Evolutionary conservation across 2,888 invertebrate species (phyloP).

Genomic region (Cheilosia impressa): DNA sequence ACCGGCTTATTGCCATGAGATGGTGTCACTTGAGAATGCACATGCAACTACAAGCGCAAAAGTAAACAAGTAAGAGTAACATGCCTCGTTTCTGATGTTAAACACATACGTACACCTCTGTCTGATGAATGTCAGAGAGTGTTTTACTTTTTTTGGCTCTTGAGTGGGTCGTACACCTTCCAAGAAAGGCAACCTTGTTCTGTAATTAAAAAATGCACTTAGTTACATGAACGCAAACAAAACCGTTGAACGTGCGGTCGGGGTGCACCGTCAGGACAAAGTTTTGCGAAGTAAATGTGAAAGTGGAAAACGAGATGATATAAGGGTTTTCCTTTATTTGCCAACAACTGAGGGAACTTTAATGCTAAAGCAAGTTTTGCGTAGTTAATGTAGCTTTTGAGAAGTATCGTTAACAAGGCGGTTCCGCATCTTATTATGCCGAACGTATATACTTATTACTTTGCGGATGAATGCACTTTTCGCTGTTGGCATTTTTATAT

Average conservation of each 20-base stretch:
- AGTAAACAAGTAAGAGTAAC: background rate
- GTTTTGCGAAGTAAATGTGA: background rate
- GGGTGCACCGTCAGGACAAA: background rate
- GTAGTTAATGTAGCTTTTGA: too few species aligned
- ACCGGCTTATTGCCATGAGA: background rate
- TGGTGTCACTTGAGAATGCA: background rate
- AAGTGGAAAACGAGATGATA: background rate
- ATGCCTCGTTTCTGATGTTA: background rate
- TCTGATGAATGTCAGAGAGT: background rate
- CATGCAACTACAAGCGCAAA: background rate
- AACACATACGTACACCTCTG: background rate
- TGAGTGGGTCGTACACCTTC: background rate
- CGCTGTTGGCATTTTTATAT: too few species aligned
- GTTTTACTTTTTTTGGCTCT: background rate
- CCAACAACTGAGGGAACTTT: too few species aligned
- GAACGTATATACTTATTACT: too few species aligned
- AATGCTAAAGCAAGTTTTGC: too few species aligned
- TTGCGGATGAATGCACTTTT: too few species aligned
- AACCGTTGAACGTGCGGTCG: background rate
- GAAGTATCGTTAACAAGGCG: too few species aligned
- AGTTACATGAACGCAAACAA: constrained; percentile 1
- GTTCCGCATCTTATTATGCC: too few species aligned
- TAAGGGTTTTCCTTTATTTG: too few species aligned
- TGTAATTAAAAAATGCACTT: constrained; percentile 31
- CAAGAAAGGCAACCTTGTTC: background rate